Evolutionary conservation across 2,113 vertebrate species (phyloP), one percentile per base, ranked within the genome.

Genomic region (Andinoacara biseriatus): DNA sequence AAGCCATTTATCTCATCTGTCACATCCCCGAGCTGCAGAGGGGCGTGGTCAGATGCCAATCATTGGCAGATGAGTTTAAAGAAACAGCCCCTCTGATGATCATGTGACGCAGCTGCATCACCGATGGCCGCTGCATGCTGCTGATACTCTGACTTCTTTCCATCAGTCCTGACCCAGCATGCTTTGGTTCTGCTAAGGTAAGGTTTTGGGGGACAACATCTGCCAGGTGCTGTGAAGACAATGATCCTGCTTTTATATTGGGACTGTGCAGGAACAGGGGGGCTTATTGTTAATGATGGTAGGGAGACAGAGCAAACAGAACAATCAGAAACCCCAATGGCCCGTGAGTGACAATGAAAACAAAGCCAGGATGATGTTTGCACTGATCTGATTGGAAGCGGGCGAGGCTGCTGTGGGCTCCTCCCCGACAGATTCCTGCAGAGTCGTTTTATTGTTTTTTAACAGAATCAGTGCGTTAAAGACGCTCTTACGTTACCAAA

Each of bases 1-100:
- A 5, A 72, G n/a, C n/a, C 86, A 79, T 84, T 69, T 0, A 57
- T 72, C 81, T 78, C 77, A 72, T 78, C 33, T 69, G 61, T 75
- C 77, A 77, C 72, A 58, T 74, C 31, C 46, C 57, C 5, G 13
- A 22, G 24, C 38, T 14, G 17, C 67, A 43, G 57, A 72, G 65
- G 38, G 69, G 69, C 40, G 54, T 18, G 10, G 58, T n/a, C 79
- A 63, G 46, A 69, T 82, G 86, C 78, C 74, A 61, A 2, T 87
- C 84, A 76, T 1, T 74, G 2, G 78, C 77, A 2, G 78, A 75
- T 76, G 9, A 58, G 76, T 13, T 61, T 11, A 77, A 24, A 80
- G 22, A 77, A 60, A 58, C 57, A 56, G 62, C 29, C 57, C 22
- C 17, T 20, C 10, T 57, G 67, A 13, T 4, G 17, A 24, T 74